Percentiles rank a stretch among this genome's conserved stretches.
Evolutionary conservation across 2,113 vertebrate species (phyloP).

Genomic region (Ornithorhynchus anatinus): DNA sequence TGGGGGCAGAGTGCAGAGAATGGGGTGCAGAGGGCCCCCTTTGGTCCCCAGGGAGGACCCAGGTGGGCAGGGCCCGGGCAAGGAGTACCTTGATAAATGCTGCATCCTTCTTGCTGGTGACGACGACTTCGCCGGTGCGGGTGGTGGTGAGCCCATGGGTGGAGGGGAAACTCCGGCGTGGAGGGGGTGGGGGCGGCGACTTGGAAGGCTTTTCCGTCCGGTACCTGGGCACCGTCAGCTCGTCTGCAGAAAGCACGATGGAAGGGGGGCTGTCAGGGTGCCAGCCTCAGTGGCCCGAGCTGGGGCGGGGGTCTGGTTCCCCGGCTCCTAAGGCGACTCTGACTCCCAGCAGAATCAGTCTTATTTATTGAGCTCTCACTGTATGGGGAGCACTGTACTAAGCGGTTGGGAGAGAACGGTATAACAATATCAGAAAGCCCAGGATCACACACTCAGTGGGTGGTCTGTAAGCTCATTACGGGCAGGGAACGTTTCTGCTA

Average conservation of each 20-base stretch:
- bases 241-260: conserved; percentile 70
- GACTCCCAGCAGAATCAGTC: too few relatives aligned
- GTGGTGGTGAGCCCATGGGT: conserved; percentile 88
- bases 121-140: conserved; percentile 89
- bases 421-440: too few relatives aligned
- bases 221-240: conserved; percentile 90
- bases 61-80: too few relatives aligned
- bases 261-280: neutral
- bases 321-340: neutral
- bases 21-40: neutral
- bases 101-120: conserved; percentile 87
- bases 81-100: conserved; percentile 70
- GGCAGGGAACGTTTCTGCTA: too few relatives aligned
- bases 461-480: too few relatives aligned
- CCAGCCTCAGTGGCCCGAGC: neutral
- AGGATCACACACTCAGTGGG: too few relatives aligned
- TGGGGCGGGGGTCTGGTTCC: neutral
- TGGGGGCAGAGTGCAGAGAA: too few relatives aligned
- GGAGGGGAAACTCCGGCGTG: conserved; percentile 93
- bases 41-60: neutral
- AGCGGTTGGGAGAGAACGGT: too few relatives aligned
- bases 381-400: too few relatives aligned
- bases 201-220: conserved; percentile 97
- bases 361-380: too few relatives aligned
- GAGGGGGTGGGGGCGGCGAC: conserved; percentile 91